Evolutionary conservation across 2,113 vertebrate genomes (phyloP), one percentile per base, ranked within the genome.

Genomic region (Sinocyclocheilus anophthalmus): DNA sequence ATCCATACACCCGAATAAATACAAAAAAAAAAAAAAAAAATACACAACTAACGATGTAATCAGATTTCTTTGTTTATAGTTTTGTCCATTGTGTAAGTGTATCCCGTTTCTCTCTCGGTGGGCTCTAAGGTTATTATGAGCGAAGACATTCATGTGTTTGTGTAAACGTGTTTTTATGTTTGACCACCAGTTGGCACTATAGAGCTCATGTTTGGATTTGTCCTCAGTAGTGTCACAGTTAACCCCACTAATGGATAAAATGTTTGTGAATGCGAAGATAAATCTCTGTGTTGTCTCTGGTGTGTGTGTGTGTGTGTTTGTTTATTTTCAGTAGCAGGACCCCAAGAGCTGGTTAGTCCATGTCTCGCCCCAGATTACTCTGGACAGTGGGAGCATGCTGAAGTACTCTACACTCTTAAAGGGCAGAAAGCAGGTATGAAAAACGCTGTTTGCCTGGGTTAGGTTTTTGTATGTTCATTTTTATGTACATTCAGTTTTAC

Each of bases 371-470:
- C 97, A 10, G 92, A 92, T 81, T 96, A 94, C 91, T 94, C 91
- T 59, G 95, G 94, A 2, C 93, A 95, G 4, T 99, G 97, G 97
- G 93, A 96, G 0, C 96, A 98, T 0, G 95, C 94, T 3, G 97
- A 98, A 48, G 88, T 97, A 45, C 69, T 91, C 0, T 99, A 98
- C 93, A 94, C 91, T 65, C 90, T 99, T 79, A 96, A 92, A 84
- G 98, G 97, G 57, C 96, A 97, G 92, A 96, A 96, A 90, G 91
- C 96, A 96, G 97, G 97, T 98, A 94, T 12, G 61, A n/a, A 82
- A 42, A 42, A 12, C 2, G 9, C 13, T 80, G 10, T 61, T 11
- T 33, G 24, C 13, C 50, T 33, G 11, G 16, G 33, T 79, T 61
- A n/a, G 14, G 26, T 39, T 11, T 79, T 16, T 61, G 33, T 67